These are phyloP conservation scores for Pogona vitticeps DNA, from an alignment of 2,113 vertebrate species.

Conservation along the genomic window DNA sequence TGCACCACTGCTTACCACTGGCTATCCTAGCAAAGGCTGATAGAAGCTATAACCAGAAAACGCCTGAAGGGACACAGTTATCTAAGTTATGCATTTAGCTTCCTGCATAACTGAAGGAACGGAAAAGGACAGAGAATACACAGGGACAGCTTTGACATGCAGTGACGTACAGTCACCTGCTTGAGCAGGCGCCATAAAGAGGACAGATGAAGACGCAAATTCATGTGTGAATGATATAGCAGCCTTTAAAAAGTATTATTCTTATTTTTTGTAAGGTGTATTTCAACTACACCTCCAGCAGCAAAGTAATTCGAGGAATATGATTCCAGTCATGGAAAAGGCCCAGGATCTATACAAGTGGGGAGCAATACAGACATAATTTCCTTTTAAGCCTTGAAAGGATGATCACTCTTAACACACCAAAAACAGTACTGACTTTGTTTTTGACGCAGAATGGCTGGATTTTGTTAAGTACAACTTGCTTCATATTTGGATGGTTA, in stretches of 20 bases:
- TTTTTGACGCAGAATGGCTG: neutral
- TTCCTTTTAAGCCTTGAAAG: neutral
- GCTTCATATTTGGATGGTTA: neutral
- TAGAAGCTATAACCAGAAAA: neutral
- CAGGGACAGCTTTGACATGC: neutral
- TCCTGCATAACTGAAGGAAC: neutral
- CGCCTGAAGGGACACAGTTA: no score
- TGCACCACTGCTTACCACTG: neutral
- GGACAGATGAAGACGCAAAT: neutral
- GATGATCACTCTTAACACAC: neutral
- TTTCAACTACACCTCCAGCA: neutral
- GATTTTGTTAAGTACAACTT: neutral
- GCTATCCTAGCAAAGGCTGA: neutral
- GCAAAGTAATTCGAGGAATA: neutral
- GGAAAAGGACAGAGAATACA: neutral
- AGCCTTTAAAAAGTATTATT: neutral
- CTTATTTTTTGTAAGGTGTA: neutral
- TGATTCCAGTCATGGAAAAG: neutral
- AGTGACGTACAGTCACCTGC: neutral
- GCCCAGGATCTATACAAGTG: neutral
- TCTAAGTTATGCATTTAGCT: neutral
- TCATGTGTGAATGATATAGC: neutral
- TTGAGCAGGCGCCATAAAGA: no score
- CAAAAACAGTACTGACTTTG: neutral
- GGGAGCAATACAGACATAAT: neutral